Evolutionary conservation across 1,140 invertebrate species (phyloP).

Genomic region (Saxidomus purpurata): DNA sequence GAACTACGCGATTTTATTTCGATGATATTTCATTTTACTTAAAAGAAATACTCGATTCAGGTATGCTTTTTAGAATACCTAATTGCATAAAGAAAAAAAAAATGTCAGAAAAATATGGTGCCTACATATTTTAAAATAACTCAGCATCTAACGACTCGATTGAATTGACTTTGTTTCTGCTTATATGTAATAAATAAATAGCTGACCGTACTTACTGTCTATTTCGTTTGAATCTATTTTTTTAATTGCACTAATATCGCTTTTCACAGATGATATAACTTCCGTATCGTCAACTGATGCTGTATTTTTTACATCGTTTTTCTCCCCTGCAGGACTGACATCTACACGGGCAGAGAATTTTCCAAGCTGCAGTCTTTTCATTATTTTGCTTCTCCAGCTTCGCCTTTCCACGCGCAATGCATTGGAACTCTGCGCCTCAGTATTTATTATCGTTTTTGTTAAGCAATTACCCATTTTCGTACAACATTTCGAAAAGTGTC

Average conservation of each 20-base stretch:
- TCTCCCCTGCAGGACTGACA: neutral
- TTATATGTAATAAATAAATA: neutral
- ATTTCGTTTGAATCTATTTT: neutral
- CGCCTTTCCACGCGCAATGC: neutral
- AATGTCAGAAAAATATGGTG: too few relatives aligned
- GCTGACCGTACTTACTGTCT: neutral
- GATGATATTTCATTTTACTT: too few relatives aligned
- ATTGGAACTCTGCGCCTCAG: neutral
- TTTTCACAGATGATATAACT: neutral
- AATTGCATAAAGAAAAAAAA: too few relatives aligned
- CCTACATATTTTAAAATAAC: too few relatives aligned
- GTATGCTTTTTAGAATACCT: too few relatives aligned
- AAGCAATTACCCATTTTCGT: neutral
- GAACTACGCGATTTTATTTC: too few relatives aligned
- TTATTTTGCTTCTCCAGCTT: neutral
- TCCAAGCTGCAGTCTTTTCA: neutral
- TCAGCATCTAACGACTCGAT: too few relatives aligned
- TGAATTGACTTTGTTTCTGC: too few relatives aligned
- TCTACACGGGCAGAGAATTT: neutral
- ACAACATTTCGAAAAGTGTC: neutral
- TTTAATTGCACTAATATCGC: neutral
- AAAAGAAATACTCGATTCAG: too few relatives aligned
- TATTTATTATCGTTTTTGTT: neutral
- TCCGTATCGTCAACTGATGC: neutral
- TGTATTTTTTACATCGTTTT: neutral